phyloP scores from a whole-genome alignment of 2,113 vertebrate species.

The Peromyscus leucopus region DNA sequence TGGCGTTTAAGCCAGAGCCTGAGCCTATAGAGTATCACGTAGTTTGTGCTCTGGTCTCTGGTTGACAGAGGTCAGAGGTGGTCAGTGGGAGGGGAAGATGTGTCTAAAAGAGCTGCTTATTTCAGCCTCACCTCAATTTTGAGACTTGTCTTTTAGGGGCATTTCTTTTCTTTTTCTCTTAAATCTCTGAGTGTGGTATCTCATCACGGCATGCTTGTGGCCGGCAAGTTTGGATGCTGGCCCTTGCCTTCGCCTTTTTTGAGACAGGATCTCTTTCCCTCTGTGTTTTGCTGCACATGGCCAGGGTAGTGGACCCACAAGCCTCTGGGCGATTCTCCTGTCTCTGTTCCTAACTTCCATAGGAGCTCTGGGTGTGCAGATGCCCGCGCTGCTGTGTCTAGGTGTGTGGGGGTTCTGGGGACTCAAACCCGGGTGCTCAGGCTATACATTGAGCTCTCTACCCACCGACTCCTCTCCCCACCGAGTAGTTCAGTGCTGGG shows the following conservation, averaged over 20 bases:
- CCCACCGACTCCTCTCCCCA: background rate
- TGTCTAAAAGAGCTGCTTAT: background rate
- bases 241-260: background rate
- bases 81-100: background rate
- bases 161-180: background rate
- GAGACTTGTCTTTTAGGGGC: slow-evolving; percentile 37
- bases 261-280: background rate
- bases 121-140: background rate
- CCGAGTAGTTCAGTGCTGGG: background rate
- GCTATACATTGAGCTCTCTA: background rate
- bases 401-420: background rate
- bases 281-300: background rate
- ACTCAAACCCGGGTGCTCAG: too few relatives aligned
- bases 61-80: background rate
- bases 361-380: background rate
- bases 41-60: background rate
- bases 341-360: background rate
- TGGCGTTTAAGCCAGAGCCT: background rate
- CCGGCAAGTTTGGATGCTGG: too few relatives aligned
- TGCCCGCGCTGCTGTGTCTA: background rate
- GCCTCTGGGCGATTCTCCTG: background rate
- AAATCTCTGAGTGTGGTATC: background rate
- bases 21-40: background rate
- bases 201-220: background rate
- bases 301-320: background rate